A percentile compares a stretch with the other conserved stretches of the same genome.
Conservation (phyloP, 1,140 invertebrate genomes). For the Drosophila repletoides region DNA sequence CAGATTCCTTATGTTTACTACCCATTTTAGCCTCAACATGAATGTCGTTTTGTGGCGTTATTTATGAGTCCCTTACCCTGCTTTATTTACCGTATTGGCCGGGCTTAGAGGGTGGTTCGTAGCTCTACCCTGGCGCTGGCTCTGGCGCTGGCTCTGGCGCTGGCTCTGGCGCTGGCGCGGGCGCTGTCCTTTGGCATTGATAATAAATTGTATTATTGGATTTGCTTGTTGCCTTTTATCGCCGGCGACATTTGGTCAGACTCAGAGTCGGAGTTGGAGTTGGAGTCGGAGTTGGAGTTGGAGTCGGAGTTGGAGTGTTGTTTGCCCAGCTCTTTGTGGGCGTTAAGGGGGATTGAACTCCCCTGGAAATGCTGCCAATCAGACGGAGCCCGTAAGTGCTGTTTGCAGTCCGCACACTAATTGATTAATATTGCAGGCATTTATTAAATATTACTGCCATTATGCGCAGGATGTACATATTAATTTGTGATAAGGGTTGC, state of each 20-base stretch:
- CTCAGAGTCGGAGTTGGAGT: too few species aligned
- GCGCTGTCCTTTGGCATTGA: slow-evolving; percentile 53
- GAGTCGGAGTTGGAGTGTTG: too few species aligned
- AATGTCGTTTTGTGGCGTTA: slow-evolving; percentile 54
- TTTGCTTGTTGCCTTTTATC: slow-evolving; percentile 71
- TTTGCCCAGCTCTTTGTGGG: slow-evolving; percentile 34
- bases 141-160: too few species aligned
- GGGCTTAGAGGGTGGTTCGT: slow-evolving; percentile 33
- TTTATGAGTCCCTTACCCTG: slow-evolving; percentile 46
- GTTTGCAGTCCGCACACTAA: slow-evolving; percentile 72
- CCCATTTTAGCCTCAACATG: slow-evolving; percentile 8
- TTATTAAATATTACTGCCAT: slow-evolving; percentile 51
- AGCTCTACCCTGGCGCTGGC: neutral
- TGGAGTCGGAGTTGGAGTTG: too few species aligned
- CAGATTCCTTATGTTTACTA: slow-evolving; percentile 5
- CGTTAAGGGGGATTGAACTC: slow-evolving; percentile 7
- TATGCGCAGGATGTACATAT: neutral
- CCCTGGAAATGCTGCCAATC: slow-evolving; percentile 50
- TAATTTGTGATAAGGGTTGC: slow-evolving; percentile 3
- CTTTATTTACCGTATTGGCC: slow-evolving; percentile 13
- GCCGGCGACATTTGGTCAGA: slow-evolving; percentile 51
- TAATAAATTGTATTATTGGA: slow-evolving; percentile 79
- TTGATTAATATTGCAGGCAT: slow-evolving; percentile 71
- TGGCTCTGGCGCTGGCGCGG: too few species aligned
- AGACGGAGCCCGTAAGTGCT: slow-evolving; percentile 67